Percentiles rank a stretch among this genome's conserved stretches.
Conservation (phyloP, 2,888 invertebrate species). For the Tachina grossa region DNA sequence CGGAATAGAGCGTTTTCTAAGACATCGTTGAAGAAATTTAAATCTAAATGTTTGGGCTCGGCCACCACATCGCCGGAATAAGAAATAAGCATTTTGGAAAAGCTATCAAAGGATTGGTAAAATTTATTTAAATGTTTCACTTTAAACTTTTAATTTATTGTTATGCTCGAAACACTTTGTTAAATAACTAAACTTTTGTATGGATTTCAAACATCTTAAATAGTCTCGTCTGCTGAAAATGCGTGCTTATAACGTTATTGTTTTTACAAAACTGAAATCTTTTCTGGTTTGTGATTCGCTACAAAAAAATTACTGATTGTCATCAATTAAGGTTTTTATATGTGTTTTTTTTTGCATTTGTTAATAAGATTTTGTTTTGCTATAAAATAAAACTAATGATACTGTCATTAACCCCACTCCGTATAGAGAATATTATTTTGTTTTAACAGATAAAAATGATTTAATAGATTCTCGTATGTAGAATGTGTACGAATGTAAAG, state of each 20-base stretch:
- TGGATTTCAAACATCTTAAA: constrained; percentile 50
- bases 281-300: constrained; percentile 16
- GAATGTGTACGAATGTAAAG: neutral
- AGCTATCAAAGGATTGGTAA: neutral
- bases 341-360: constrained; percentile 26
- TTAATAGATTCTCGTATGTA: neutral
- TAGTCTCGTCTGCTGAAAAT: constrained; percentile 19
- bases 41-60: constrained; percentile 74
- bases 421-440: neutral
- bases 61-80: constrained; percentile 74
- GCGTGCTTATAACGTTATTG: constrained; percentile 31
- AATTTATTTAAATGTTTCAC: neutral
- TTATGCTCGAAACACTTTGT: constrained; percentile 36
- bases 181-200: constrained; percentile 14
- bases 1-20: constrained; percentile 76
- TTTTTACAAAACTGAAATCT: constrained; percentile 41
- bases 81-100: constrained; percentile 74
- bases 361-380: constrained; percentile 9
- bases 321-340: constrained; percentile 46
- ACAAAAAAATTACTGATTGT: constrained; percentile 39
- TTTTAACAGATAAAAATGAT: constrained; percentile 3
- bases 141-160: neutral
- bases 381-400: constrained; percentile 30
- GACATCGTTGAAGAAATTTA: constrained; percentile 76
- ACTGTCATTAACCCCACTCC: constrained; percentile 36